Conservation (phyloP, 2,888 invertebrate genomes). For the Lingula anatina region DNA sequence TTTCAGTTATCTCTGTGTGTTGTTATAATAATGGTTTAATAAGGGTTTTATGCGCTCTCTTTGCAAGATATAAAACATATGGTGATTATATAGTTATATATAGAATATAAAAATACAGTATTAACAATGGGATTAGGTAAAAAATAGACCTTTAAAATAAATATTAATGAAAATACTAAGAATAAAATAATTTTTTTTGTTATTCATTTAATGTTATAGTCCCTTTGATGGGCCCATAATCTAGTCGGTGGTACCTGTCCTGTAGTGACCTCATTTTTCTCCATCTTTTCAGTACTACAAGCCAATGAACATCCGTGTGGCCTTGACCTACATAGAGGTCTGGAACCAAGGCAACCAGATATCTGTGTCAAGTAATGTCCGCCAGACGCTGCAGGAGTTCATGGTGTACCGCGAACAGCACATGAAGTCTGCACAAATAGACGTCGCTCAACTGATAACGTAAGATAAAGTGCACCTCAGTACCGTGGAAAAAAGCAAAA, state of each 20-base stretch:
- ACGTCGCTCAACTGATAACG: constrained; percentile 89
- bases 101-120: no score
- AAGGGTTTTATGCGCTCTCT: no score
- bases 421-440: constrained; percentile 79
- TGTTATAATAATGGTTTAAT: no score
- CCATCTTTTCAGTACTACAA: constrained; percentile 90
- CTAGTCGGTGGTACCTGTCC: not conserved
- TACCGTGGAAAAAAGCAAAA: no score
- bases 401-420: constrained; percentile 84
- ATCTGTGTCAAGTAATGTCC: constrained; percentile 79
- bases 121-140: no score
- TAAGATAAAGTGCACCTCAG: no score
- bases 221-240: no score
- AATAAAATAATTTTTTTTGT: not conserved
- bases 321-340: constrained; percentile 93
- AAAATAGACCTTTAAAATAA: not conserved
- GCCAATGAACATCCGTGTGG: constrained; percentile 87
- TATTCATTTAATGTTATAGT: not conserved
- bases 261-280: no score
- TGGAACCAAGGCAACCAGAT: constrained; percentile 87
- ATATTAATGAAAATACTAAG: no score
- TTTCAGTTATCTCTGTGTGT: no score
- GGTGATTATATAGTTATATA: no score
- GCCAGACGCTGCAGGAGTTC: constrained; percentile 82
- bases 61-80: no score